Percentiles rank a stretch among this genome's conserved stretches.
Conservation (phyloP, 2,113 vertebrate genomes). For the Anser cygnoides region DNA sequence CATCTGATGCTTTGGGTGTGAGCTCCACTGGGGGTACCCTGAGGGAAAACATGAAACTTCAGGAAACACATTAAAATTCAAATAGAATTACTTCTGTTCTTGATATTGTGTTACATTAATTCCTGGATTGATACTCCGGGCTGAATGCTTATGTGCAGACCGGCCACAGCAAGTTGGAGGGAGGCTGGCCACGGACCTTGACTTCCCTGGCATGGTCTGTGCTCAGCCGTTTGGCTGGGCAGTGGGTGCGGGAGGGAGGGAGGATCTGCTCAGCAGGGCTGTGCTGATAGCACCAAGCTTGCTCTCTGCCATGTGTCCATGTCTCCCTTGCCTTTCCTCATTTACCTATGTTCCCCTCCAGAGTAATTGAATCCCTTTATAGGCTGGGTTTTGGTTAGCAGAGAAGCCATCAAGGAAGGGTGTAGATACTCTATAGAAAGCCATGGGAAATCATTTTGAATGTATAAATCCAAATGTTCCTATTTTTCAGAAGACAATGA, state of each 20-base stretch:
- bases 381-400: neutral
- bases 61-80: neutral
- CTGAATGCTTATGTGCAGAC: neutral
- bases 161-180: neutral
- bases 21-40: neutral
- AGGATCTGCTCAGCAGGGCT: neutral
- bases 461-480: neutral
- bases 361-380: neutral
- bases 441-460: neutral
- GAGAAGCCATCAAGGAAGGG: neutral
- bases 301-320: fast-evolving
- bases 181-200: neutral
- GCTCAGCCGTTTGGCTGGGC: neutral
- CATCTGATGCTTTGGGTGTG: fast-evolving
- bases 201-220: neutral
- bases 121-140: neutral
- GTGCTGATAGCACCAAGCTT: neutral
- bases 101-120: too few relatives aligned
- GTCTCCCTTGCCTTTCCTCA: neutral
- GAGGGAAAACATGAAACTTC: neutral
- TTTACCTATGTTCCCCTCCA: neutral
- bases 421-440: neutral
- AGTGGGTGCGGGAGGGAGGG: neutral
- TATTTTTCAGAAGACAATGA: slow-evolving; percentile 80
- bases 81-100: neutral